phyloP scores from a whole-genome alignment of 1,140 invertebrate species.

The Laupala kohalensis region DNA sequence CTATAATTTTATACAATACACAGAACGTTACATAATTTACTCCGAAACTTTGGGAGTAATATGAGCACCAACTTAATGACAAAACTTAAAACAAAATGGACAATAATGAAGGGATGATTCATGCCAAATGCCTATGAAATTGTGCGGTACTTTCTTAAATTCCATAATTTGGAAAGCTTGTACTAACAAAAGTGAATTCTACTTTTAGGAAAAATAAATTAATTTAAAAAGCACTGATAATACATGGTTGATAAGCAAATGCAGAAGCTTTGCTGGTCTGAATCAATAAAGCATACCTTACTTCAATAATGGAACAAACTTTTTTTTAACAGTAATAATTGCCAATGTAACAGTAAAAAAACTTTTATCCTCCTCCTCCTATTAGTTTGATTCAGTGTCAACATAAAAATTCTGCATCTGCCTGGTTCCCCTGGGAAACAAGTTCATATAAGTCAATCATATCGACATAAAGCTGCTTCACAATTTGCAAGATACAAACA shows the following conservation, averaged over 20 bases:
- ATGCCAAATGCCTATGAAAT: neutral
- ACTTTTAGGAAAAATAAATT: neutral
- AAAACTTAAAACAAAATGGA: neutral
- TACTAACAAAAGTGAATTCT: neutral
- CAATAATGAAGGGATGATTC: neutral
- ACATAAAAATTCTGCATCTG: neutral
- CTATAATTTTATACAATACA: conserved; percentile 10
- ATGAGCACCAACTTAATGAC: conserved; percentile 9
- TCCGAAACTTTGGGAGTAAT: neutral
- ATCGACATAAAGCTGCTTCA: neutral
- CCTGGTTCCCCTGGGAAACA: neutral
- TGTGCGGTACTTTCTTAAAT: neutral
- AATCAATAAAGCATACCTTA: neutral
- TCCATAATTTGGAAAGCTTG: neutral
- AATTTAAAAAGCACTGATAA: conserved; percentile 2
- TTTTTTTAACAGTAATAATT: neutral
- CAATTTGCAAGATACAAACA: neutral
- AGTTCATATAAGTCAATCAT: neutral
- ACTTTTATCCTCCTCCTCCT: neutral
- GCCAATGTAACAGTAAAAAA: neutral
- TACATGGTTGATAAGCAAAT: neutral
- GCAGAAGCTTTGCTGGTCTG: neutral
- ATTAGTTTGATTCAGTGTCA: neutral
- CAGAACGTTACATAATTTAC: conserved; percentile 4
- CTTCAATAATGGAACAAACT: neutral